A percentile compares a stretch with the other conserved stretches of the same genome.
Conservation (phyloP, 2,113 vertebrate genomes). For the Anhinga anhinga region DNA sequence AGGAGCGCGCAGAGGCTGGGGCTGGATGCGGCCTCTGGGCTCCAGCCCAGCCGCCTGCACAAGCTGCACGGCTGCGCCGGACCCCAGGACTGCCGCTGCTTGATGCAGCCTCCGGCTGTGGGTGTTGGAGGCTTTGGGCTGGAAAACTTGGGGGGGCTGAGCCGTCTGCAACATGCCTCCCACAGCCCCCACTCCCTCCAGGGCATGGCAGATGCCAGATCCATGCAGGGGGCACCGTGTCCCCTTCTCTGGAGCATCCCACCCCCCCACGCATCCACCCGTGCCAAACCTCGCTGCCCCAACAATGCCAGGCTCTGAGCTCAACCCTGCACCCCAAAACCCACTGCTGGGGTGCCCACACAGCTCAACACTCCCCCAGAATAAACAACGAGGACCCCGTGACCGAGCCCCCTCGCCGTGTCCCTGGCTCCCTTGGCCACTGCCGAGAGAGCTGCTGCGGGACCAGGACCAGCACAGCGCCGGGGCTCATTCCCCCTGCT, state of each 20-base stretch:
- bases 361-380: not conserved
- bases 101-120: not conserved
- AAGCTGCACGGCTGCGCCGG: not conserved
- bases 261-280: not conserved
- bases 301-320: not conserved
- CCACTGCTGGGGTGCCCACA: not conserved
- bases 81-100: not conserved
- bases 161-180: accelerated
- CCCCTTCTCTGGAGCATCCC: not conserved
- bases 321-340: not conserved
- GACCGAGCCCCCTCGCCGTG: accelerated
- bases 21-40: not conserved
- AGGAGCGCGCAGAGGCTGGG: not conserved
- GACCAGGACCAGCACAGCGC: accelerated
- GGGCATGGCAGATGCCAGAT: not conserved
- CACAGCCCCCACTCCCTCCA: not conserved
- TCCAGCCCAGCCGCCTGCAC: not conserved
- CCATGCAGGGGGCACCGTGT: accelerated
- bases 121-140: accelerated
- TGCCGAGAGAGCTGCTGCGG: accelerated
- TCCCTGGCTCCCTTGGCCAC: not conserved
- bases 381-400: not conserved
- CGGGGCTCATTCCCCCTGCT: not conserved
- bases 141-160: not conserved
- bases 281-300: not conserved